Percentiles rank a stretch among this genome's conserved stretches.
These are phyloP conservation scores for Formicarius rufipectus DNA, from an alignment of 2,113 vertebrate genomes.

Conservation along the genomic window DNA sequence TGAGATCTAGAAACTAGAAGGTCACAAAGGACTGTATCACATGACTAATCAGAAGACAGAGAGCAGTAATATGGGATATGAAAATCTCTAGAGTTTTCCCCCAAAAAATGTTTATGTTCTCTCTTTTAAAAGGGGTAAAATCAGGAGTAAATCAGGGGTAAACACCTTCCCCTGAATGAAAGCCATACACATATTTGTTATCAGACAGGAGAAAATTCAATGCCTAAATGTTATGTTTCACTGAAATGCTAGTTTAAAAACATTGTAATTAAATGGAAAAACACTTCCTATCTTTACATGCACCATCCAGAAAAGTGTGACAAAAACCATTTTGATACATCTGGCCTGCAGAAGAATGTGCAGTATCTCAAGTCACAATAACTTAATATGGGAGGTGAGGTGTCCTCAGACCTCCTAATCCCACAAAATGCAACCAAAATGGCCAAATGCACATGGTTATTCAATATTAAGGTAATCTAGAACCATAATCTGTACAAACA, in stretches of 20 bases:
- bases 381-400: fast-evolving
- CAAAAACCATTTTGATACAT: not conserved
- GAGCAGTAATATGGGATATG: fast-evolving
- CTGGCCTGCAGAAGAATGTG: not conserved
- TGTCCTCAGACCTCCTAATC: not conserved
- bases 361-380: not conserved
- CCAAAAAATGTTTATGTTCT: not conserved
- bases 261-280: not conserved
- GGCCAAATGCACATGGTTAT: fast-evolving
- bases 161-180: not conserved
- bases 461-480: not conserved
- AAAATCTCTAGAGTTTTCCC: not conserved
- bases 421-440: not conserved
- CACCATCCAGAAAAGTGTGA: not conserved
- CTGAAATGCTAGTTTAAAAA: not conserved
- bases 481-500: not conserved
- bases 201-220: not conserved
- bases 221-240: not conserved
- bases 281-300: not conserved
- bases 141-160: not conserved
- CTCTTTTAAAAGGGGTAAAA: not conserved
- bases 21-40: not conserved
- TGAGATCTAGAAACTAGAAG: not conserved
- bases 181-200: not conserved
- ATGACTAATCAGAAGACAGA: not conserved